Conservation (phyloP, 2,113 vertebrate species). For the Haemorhous mexicanus region DNA sequence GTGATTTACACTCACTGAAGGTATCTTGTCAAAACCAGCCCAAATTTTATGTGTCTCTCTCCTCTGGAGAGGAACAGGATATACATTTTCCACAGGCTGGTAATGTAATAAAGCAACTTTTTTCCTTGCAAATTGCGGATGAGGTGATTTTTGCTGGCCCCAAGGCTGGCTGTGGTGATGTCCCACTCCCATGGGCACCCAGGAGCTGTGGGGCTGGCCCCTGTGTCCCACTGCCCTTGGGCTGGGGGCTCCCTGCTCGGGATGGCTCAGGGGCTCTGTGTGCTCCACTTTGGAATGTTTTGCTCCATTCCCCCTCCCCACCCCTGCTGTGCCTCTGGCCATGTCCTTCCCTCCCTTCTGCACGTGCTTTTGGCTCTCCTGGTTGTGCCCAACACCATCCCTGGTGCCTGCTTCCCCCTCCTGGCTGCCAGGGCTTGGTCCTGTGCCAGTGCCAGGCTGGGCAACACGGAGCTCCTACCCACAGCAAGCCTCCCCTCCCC, state of each 20-base stretch:
- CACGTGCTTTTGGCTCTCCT: rapidly evolving
- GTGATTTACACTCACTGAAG: not conserved
- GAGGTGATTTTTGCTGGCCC: not conserved
- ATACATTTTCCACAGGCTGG: conserved; percentile 1
- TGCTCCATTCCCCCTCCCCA: not conserved
- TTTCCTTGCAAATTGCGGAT: not conserved
- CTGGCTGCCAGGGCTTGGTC: not conserved
- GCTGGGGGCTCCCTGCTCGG: not conserved
- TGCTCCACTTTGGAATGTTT: not conserved
- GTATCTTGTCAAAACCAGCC: not conserved
- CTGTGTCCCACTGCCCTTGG: not conserved
- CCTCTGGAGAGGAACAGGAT: not conserved
- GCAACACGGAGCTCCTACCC: rapidly evolving
- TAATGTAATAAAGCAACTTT: conserved; percentile 19
- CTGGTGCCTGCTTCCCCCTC: rapidly evolving
- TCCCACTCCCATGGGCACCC: not conserved
- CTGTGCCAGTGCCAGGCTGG: not conserved
- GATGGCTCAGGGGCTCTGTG: not conserved
- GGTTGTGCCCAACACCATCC: not conserved
- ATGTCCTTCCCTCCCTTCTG: not conserved
- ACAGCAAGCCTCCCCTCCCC: not conserved
- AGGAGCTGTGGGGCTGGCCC: not conserved
- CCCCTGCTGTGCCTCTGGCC: not conserved
- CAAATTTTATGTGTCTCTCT: not conserved
- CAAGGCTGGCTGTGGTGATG: not conserved